A percentile compares a stretch with the other conserved stretches of the same genome.
These are phyloP conservation scores for Platygyra sinensis DNA, from an alignment of 64 coral and sea anemone genomes.

Conservation along the genomic window DNA sequence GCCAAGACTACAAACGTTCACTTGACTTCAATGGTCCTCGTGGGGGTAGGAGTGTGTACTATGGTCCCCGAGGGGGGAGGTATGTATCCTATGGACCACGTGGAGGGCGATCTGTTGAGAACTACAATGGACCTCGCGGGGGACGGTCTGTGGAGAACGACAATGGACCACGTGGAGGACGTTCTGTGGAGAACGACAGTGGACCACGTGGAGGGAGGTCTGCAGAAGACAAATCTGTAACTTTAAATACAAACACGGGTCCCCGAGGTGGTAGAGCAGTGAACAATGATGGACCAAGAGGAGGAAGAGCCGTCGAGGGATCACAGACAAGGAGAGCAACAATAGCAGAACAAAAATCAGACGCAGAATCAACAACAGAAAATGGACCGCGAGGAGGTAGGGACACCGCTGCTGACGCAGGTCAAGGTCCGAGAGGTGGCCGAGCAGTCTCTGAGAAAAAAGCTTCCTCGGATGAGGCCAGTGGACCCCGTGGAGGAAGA, in stretches of 20 bases:
- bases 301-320: neutral
- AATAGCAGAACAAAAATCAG: neutral
- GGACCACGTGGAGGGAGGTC: slow-evolving; percentile 49
- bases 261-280: neutral
- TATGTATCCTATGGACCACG: slow-evolving; percentile 19
- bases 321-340: slow-evolving; percentile 6
- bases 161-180: slow-evolving; percentile 37
- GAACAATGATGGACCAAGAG: slow-evolving; percentile 1
- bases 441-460: slow-evolving; percentile 6
- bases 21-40: slow-evolving; percentile 27
- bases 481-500: slow-evolving; percentile 52
- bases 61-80: slow-evolving; percentile 64
- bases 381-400: slow-evolving; percentile 29
- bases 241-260: slow-evolving; percentile 3
- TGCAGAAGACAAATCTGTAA: neutral
- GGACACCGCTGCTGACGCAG: neutral
- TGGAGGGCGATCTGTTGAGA: slow-evolving; percentile 39
- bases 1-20: slow-evolving; percentile 27
- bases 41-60: slow-evolving; percentile 43
- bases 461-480: neutral
- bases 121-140: slow-evolving; percentile 33
- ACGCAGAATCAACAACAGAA: neutral
- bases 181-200: slow-evolving; percentile 1
- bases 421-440: slow-evolving; percentile 5
- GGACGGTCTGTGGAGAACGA: slow-evolving; percentile 37